phyloP scores from a whole-genome alignment of 2,888 invertebrate genomes.

The Torymus texanus region DNA sequence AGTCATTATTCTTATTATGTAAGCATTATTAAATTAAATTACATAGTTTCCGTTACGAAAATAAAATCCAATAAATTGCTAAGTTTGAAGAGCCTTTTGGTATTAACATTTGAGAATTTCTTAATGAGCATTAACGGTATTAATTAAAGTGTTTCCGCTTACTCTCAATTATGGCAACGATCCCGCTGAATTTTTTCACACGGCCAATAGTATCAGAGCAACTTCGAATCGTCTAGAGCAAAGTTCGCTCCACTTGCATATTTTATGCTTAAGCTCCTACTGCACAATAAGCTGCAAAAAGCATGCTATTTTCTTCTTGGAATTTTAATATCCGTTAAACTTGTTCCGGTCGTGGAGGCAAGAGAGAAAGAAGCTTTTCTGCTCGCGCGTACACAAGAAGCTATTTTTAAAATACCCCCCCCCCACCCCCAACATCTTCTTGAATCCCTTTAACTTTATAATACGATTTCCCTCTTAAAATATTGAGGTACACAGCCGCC shows the following conservation, averaged over 20 bases:
- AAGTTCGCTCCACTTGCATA: constrained; percentile 18
- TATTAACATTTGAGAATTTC: constrained; percentile 38
- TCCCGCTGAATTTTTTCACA: constrained; percentile 21
- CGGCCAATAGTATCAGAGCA: not conserved
- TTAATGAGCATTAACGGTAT: constrained; percentile 29
- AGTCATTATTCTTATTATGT: not conserved
- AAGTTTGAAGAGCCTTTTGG: constrained; percentile 41
- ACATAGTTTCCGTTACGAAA: not conserved
- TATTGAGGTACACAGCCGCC: not conserved
- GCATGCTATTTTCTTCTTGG: constrained; percentile 7
- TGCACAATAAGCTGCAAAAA: constrained; percentile 23
- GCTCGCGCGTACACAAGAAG: not conserved
- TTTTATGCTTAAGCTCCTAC: constrained; percentile 10
- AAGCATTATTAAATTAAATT: not conserved
- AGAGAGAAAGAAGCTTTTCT: not conserved
- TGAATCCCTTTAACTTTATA: not conserved
- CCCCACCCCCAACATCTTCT: not conserved
- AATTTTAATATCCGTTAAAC: constrained; percentile 34
- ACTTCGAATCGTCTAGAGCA: not conserved
- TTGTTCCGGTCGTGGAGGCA: not conserved
- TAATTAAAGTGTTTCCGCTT: constrained; percentile 43
- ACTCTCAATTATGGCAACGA: constrained; percentile 37
- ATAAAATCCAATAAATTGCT: constrained; percentile 41
- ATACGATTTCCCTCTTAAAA: constrained; percentile 22
- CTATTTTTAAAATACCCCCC: not conserved